Conservation (phyloP, 2,797 vertebrate species). For the Numenius phaeopus region DNA sequence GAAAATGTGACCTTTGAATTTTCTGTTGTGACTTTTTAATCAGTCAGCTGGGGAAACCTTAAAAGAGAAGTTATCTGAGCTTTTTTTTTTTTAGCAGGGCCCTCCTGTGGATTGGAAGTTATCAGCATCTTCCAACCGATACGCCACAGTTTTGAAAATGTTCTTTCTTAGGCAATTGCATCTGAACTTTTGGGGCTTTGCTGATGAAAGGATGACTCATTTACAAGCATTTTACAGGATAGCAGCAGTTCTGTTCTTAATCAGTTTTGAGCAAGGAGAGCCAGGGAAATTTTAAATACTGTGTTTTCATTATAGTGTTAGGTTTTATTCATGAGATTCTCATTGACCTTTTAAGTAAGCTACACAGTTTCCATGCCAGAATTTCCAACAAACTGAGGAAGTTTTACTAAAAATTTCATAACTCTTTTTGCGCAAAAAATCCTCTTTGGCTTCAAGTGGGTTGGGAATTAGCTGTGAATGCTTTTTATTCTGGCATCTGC, state of each 20-base stretch:
- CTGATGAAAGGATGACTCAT: conserved; percentile 54
- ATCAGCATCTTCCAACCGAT: conserved; percentile 19
- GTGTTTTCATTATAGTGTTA: conserved; percentile 35
- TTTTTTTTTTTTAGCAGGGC: neutral
- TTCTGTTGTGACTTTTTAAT: conserved; percentile 41
- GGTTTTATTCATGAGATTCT: conserved; percentile 66
- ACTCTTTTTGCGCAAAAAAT: neutral
- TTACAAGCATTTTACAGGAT: conserved; percentile 32
- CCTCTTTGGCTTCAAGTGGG: neutral
- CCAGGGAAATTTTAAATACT: conserved; percentile 60
- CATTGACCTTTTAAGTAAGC: conserved; percentile 57
- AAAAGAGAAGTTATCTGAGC: neutral
- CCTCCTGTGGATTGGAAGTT: conserved; percentile 1
- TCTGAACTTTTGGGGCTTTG: conserved; percentile 52
- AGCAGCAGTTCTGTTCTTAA: conserved; percentile 47
- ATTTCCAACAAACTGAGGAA: conserved; percentile 22
- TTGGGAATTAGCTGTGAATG: neutral
- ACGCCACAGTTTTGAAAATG: conserved; percentile 17
- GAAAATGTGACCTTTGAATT: conserved; percentile 60
- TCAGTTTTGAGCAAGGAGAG: conserved; percentile 30
- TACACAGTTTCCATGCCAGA: neutral
- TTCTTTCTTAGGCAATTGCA: conserved; percentile 41
- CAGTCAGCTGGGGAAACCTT: conserved; percentile 21
- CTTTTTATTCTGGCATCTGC: neutral
- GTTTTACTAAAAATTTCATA: neutral